Evolutionary conservation across 2,797 vertebrate species (phyloP).

Genomic region (Sebastes miniatus): DNA sequence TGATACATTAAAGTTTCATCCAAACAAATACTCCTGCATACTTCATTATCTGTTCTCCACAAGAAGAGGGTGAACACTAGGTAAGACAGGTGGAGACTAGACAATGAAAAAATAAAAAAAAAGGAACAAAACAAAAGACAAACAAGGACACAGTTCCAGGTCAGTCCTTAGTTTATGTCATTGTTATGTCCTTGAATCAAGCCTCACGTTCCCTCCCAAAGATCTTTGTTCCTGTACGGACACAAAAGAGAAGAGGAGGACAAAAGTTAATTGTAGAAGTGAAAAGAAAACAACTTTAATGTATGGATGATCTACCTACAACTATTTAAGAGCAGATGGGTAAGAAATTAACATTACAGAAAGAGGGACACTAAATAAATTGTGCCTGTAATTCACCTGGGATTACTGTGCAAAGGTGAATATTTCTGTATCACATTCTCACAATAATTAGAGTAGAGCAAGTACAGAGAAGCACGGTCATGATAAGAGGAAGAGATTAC

Average conservation of each 20-base stretch:
- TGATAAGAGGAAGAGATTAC: slow-evolving; percentile 59
- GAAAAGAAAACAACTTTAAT: background rate
- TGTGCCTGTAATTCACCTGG: background rate
- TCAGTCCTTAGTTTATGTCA: slow-evolving; percentile 73
- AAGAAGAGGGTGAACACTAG: slow-evolving; percentile 17
- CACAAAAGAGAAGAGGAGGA: slow-evolving; percentile 16
- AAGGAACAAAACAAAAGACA: slow-evolving; percentile 66
- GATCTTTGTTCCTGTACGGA: slow-evolving; percentile 63
- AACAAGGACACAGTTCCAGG: slow-evolving; percentile 59
- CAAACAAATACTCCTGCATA: slow-evolving; percentile 47
- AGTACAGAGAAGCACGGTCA: slow-evolving; percentile 6
- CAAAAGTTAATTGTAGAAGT: background rate
- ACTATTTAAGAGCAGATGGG: background rate
- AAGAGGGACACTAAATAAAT: background rate
- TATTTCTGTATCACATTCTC: background rate
- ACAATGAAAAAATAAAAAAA: slow-evolving; percentile 42
- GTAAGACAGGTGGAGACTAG: slow-evolving; percentile 23
- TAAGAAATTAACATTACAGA: background rate
- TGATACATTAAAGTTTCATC: slow-evolving; percentile 51
- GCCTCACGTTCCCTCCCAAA: slow-evolving; percentile 74
- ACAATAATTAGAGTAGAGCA: background rate
- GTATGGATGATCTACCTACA: background rate
- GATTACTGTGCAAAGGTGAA: slow-evolving; percentile 23
- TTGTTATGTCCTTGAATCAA: slow-evolving; percentile 52
- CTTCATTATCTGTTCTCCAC: slow-evolving; percentile 45